Evolutionary conservation across 2,888 invertebrate species (phyloP).

Genomic region (Blera fallax): DNA sequence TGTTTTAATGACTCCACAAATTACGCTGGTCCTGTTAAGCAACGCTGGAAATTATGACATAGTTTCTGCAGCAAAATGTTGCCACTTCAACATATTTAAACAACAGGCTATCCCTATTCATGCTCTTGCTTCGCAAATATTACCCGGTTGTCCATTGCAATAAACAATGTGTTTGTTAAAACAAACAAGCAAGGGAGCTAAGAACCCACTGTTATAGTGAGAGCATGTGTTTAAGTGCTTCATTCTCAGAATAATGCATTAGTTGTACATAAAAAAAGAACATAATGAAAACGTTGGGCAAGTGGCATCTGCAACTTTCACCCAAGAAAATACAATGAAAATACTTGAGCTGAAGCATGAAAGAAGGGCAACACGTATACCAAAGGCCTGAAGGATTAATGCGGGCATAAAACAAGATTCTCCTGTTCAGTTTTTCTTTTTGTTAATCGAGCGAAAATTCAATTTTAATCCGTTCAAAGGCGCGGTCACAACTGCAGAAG

Average conservation of each 20-base stretch:
- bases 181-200: conserved; percentile 33
- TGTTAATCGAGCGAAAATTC: conserved; percentile 41
- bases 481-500: conserved; percentile 19
- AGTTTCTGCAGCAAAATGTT: conserved; percentile 34
- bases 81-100: conserved; percentile 31
- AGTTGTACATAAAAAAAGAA: conserved; percentile 50
- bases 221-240: conserved; percentile 64
- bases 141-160: conserved; percentile 35
- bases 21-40: not conserved
- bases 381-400: conserved; percentile 45
- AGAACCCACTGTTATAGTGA: conserved; percentile 32
- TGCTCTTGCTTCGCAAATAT: conserved; percentile 30
- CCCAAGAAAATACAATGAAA: conserved; percentile 49
- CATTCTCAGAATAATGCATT: conserved; percentile 64
- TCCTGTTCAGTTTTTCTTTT: conserved; percentile 9
- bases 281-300: conserved; percentile 56
- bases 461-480: conserved; percentile 29
- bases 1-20: conserved; percentile 5
- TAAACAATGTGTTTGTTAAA: conserved; percentile 57
- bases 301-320: conserved; percentile 65
- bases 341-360: conserved; percentile 31
- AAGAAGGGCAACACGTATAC: conserved; percentile 41
- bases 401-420: conserved; percentile 25
- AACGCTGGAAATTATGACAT: conserved; percentile 13
- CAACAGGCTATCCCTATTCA: conserved; percentile 22